Conservation (phyloP, 2,797 vertebrate genomes). For the Onychomys torridus region DNA sequence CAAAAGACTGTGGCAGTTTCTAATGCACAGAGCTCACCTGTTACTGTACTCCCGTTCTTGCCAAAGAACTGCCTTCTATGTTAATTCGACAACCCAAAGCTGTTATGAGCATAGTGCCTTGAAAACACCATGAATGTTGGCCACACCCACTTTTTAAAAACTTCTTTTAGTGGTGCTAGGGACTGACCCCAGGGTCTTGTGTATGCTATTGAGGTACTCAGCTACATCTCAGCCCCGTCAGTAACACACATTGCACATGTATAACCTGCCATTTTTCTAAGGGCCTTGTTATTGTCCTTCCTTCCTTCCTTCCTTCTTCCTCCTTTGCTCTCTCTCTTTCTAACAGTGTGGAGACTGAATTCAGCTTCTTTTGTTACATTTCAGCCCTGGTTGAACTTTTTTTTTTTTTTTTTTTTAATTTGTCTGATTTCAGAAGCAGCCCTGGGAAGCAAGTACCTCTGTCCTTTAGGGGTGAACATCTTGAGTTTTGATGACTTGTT, state of each 20-base stretch:
- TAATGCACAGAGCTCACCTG: not conserved
- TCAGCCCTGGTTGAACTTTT: not conserved
- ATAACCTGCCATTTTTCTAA: not conserved
- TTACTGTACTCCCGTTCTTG: not conserved
- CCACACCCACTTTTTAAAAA: not conserved
- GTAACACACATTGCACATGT: not conserved
- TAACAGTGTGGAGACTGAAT: not conserved
- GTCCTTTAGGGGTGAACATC: conserved; percentile 3
- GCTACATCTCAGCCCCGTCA: too few species aligned
- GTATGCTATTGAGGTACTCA: not conserved
- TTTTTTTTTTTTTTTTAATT: conserved; percentile 13
- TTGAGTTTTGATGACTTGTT: not conserved
- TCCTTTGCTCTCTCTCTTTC: too few species aligned
- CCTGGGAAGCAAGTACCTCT: not conserved
- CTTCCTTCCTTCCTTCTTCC: too few species aligned
- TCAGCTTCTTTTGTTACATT: not conserved
- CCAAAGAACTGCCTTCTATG: not conserved
- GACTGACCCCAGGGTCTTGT: not conserved
- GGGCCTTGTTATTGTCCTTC: not conserved
- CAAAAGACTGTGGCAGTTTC: not conserved
- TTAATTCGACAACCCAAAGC: not conserved
- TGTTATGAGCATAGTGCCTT: not conserved
- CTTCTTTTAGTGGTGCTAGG: not conserved
- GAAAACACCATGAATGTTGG: not conserved
- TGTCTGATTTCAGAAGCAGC: conserved; percentile 20